Evolutionary conservation across 2,113 vertebrate genomes (phyloP).

Genomic region (Verasper variegatus): DNA sequence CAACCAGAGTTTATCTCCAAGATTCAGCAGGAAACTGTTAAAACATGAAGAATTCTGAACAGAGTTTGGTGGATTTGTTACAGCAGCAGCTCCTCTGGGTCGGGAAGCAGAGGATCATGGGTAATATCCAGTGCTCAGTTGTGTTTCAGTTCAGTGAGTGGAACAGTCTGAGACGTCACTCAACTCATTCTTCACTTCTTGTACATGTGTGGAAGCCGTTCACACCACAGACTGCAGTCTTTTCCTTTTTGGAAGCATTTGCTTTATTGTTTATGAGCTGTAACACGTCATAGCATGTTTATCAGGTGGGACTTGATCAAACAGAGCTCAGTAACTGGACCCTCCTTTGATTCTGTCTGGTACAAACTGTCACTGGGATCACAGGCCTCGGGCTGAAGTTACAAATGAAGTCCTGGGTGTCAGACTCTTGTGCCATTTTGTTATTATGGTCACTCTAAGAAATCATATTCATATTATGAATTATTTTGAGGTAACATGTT

Average conservation of each 20-base stretch:
- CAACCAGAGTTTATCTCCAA: too few species aligned
- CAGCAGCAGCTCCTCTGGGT: too few species aligned
- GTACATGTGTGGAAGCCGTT: too few species aligned
- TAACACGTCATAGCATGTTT: background rate
- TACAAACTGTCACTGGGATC: constrained; percentile 9
- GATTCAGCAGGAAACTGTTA: too few species aligned
- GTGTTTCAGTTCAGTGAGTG: too few species aligned
- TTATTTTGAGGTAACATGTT: constrained; percentile 6
- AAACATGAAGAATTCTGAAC: too few species aligned
- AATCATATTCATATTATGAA: background rate
- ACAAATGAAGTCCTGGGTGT: constrained; percentile 27
- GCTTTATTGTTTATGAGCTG: background rate
- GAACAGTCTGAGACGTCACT: too few species aligned
- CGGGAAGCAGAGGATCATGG: too few species aligned
- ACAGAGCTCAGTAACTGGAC: constrained; percentile 32
- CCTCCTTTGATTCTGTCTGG: constrained; percentile 8
- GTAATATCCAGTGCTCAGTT: too few species aligned
- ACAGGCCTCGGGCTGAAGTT: constrained; percentile 5
- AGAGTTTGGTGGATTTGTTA: too few species aligned
- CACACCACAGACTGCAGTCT: background rate
- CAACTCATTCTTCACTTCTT: background rate
- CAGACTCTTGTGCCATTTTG: constrained; percentile 8
- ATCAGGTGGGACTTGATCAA: constrained; percentile 17
- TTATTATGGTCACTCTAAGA: constrained; percentile 6
- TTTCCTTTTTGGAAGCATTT: too few species aligned